These are phyloP conservation scores for Campoletis sonorensis DNA, from an alignment of 1,140 invertebrate genomes.

Conservation along the genomic window DNA sequence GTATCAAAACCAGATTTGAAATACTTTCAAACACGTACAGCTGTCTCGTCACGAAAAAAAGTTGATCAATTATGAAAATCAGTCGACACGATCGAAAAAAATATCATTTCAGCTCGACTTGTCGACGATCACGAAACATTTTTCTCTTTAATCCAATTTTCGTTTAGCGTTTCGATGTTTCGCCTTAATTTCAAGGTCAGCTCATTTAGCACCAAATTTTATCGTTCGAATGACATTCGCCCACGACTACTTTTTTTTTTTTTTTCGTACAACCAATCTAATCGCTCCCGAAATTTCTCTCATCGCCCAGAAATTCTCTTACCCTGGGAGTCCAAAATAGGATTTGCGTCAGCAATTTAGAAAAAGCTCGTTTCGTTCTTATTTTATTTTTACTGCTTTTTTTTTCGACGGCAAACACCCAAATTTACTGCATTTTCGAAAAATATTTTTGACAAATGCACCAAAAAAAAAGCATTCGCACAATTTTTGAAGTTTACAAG, in stretches of 20 bases:
- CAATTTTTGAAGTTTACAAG: too few species aligned
- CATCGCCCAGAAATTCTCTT: background rate
- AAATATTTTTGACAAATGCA: background rate
- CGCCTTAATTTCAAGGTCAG: too few species aligned
- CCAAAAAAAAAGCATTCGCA: too few species aligned
- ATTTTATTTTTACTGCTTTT: background rate
- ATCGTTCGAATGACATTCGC: too few species aligned
- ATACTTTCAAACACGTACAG: slow-evolving; percentile 14
- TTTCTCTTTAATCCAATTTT: too few species aligned
- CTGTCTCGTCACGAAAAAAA: background rate
- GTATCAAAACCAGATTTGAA: too few species aligned
- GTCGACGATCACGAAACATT: background rate
- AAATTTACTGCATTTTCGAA: background rate
- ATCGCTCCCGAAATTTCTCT: background rate
- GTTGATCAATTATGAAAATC: background rate
- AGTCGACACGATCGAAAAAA: too few species aligned
- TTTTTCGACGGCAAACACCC: background rate
- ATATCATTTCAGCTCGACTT: background rate
- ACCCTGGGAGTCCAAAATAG: slow-evolving; percentile 4
- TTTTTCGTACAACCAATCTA: background rate
- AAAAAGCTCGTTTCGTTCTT: background rate
- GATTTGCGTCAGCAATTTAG: background rate
- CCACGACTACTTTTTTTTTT: too few species aligned
- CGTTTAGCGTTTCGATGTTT: too few species aligned
- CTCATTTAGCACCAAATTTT: too few species aligned